A percentile compares a stretch with the other conserved stretches of the same genome.
phyloP scores from a whole-genome alignment of 2,113 vertebrate species.

The Poecilia latipinna region DNA sequence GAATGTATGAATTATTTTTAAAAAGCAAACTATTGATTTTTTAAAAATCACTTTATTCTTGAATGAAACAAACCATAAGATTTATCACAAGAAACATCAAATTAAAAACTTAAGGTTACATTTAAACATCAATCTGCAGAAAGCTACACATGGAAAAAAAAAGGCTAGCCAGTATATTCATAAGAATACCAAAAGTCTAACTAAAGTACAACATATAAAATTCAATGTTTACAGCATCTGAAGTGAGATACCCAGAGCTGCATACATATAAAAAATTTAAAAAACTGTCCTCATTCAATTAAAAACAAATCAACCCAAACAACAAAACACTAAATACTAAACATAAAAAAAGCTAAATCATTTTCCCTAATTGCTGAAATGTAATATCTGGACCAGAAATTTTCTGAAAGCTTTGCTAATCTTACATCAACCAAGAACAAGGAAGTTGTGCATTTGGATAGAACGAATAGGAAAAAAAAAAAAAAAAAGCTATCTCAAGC shows the following conservation, averaged over 20 bases:
- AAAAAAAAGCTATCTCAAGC: constrained; percentile 87
- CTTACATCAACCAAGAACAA: constrained; percentile 39
- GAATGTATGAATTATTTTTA: neutral
- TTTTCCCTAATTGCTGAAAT: constrained; percentile 31
- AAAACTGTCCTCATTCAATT: constrained; percentile 16
- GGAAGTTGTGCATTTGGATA: constrained; percentile 43
- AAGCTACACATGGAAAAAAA: constrained; percentile 30
- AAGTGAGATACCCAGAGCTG: constrained; percentile 18
- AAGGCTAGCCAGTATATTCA: constrained; percentile 25
- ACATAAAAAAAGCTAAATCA: constrained; percentile 32
- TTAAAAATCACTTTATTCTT: constrained; percentile 26
- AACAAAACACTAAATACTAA: constrained; percentile 33
- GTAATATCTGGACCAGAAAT: constrained; percentile 41
- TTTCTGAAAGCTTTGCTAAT: constrained; percentile 44
- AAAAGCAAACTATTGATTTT: neutral
- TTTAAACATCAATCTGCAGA: constrained; percentile 41
- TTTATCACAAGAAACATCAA: constrained; percentile 10
- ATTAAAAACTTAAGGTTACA: constrained; percentile 40
- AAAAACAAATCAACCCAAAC: constrained; percentile 12
- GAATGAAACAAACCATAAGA: constrained; percentile 25
- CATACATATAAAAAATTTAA: constrained; percentile 5
- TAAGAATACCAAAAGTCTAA: constrained; percentile 36
- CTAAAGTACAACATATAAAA: constrained; percentile 8
- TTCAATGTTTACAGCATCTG: constrained; percentile 29
- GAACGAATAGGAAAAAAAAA: neutral